phyloP scores from a whole-genome alignment of 2,113 vertebrate genomes.

The Garra rufa region DNA sequence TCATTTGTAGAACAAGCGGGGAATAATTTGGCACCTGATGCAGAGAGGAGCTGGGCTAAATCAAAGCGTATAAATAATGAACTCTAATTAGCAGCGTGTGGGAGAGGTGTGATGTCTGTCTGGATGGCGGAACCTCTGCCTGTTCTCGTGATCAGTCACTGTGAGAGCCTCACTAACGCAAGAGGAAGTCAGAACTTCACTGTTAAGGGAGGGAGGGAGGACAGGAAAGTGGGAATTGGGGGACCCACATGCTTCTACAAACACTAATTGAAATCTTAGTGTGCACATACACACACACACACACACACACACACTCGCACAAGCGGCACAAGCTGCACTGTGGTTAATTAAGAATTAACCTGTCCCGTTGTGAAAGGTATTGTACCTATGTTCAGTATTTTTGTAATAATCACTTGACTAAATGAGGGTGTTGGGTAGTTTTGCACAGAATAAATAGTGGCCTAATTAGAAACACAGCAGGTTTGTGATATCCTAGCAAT shows the following conservation, averaged over 20 bases:
- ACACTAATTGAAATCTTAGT: slow-evolving; percentile 56
- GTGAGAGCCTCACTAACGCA: slow-evolving; percentile 65
- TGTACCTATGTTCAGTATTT: slow-evolving; percentile 33
- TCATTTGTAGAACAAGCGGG: slow-evolving; percentile 74
- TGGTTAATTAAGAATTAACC: slow-evolving; percentile 69
- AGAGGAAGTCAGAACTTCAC: slow-evolving; percentile 68
- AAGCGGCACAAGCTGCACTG: neutral
- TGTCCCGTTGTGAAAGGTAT: slow-evolving; percentile 41
- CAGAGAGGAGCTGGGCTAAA: slow-evolving; percentile 68
- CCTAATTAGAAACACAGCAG: slow-evolving; percentile 79
- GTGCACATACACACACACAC: slow-evolving; percentile 37
- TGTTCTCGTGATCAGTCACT: slow-evolving; percentile 68
- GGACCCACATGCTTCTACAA: slow-evolving; percentile 40
- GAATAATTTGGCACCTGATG: slow-evolving; percentile 72
- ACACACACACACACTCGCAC: slow-evolving; percentile 13
- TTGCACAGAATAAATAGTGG: slow-evolving; percentile 67
- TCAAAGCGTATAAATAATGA: slow-evolving; percentile 83
- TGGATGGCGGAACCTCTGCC: slow-evolving; percentile 70
- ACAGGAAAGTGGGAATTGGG: slow-evolving; percentile 33
- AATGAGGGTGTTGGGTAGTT: slow-evolving; percentile 65
- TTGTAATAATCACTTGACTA: slow-evolving; percentile 39
- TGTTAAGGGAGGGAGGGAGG: slow-evolving; percentile 35
- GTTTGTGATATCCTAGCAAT: slow-evolving; percentile 59
- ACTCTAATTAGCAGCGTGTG: slow-evolving; percentile 77
- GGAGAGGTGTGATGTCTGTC: slow-evolving; percentile 74